Conservation (phyloP, 2,113 vertebrate genomes). For the Dipodomys stephensi region DNA sequence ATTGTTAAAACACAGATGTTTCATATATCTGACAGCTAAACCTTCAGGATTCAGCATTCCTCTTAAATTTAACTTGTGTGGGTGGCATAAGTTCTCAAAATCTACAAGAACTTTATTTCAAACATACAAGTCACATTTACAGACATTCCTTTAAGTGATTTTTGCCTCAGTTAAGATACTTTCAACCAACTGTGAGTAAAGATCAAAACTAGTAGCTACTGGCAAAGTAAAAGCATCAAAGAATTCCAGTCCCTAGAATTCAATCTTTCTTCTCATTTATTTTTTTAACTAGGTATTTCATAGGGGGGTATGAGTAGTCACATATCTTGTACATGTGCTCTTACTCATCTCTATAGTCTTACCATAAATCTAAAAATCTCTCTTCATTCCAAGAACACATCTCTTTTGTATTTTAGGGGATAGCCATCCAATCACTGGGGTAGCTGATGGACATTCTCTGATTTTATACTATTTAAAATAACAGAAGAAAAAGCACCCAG, state of each 20-base stretch:
- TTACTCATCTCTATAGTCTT: neutral
- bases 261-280: constrained; percentile 23
- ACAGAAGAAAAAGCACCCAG: constrained; percentile 40
- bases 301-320: neutral
- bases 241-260: neutral
- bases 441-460: neutral
- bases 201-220: constrained; percentile 53
- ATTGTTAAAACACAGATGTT: constrained; percentile 20
- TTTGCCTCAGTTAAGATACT: constrained; percentile 64
- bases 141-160: constrained; percentile 39
- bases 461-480: neutral
- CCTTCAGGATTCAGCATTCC: constrained; percentile 1
- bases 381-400: neutral
- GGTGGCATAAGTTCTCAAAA: constrained; percentile 10
- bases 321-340: neutral
- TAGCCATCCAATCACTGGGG: neutral
- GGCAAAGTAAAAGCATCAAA: constrained; percentile 54
- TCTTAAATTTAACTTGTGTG: neutral
- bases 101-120: neutral
- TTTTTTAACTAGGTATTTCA: constrained; percentile 30
- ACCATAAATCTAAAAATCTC: neutral
- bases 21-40: neutral
- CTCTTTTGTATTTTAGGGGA: neutral
- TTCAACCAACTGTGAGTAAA: constrained; percentile 48
- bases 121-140: constrained; percentile 16